Percentiles rank a stretch among this genome's conserved stretches.
phyloP scores from a whole-genome alignment of 2,113 vertebrate genomes.

The Merops nubicus region DNA sequence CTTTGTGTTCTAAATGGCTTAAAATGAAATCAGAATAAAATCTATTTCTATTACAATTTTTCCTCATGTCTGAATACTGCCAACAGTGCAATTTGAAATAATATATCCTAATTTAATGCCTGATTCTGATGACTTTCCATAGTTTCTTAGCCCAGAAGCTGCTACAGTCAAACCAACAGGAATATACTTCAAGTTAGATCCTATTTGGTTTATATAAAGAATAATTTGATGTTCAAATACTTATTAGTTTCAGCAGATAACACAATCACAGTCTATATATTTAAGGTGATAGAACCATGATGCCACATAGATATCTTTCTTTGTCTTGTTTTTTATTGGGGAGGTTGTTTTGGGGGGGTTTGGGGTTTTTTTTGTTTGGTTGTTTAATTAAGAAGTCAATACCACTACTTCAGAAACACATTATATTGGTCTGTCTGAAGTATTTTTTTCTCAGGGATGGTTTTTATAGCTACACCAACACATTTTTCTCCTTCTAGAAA shows the following conservation, averaged over 20 bases:
- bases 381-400: background rate
- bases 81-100: background rate
- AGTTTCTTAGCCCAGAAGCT: background rate
- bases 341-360: background rate
- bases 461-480: background rate
- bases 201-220: background rate
- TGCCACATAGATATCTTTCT: background rate
- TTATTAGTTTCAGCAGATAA: background rate
- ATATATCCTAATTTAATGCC: background rate
- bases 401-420: background rate
- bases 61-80: background rate
- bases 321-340: background rate
- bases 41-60: background rate
- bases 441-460: background rate
- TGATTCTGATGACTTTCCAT: background rate
- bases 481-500: background rate
- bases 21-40: background rate
- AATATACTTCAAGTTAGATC: background rate
- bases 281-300: background rate
- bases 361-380: background rate
- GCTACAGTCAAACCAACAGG: background rate
- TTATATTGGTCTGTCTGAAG: background rate
- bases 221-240: background rate
- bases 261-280: background rate
- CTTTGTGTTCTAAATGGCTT: background rate